Base-by-base conservation (phyloP, 1,140 invertebrate genomes). In the Meloidogyne chitwoodi region DNA sequence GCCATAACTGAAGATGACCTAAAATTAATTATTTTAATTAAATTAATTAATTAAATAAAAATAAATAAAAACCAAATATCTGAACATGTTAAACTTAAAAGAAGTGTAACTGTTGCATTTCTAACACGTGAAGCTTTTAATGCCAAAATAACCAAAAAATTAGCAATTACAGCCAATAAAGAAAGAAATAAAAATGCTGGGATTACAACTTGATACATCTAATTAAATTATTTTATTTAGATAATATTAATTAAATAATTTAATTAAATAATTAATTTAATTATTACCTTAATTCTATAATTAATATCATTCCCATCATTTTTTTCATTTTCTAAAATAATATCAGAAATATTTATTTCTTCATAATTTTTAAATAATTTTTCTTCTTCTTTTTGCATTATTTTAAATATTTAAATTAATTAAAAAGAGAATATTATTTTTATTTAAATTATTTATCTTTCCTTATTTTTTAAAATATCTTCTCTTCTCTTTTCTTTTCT, bases 151-250 rank as follows among this genome's bases (percentile, higher is more conserved):
- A 83, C 79, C 31, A 81, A n/a, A 2, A 56, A 69, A 74, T 83
- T 83, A 2, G 76, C 83, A n/a, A 82, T 31, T n/a, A 84, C 74
- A 16, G 72, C 81, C 31, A 83, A 63, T 14, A 62, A 26, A 66
- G 75, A 70, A 16, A 83, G 38, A 16, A 70, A 34, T n/a, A 83
- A 68, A 64, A 83, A 83, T 29, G 80, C 74, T 14, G 81, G 81
- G n/a, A 83, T 79, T 4, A 84, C 83, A 38, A 78, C 68, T 74
- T 83, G 48, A 74, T 83, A 83, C 83, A 84, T 84, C 79, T 27
- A 48, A 48, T 48, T 48, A 16, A 44, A 44, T 41, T 41, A 41
- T 8, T 8, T 41, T 41, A 41, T 4, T 34, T 34, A 4, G 2
- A 4, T 34, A 38, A 11, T 10, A 4, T 41, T 1, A 41, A 1